These are phyloP conservation scores for Harpegnathos saltator DNA, from an alignment of 1,140 invertebrate genomes.

Conservation along the genomic window DNA sequence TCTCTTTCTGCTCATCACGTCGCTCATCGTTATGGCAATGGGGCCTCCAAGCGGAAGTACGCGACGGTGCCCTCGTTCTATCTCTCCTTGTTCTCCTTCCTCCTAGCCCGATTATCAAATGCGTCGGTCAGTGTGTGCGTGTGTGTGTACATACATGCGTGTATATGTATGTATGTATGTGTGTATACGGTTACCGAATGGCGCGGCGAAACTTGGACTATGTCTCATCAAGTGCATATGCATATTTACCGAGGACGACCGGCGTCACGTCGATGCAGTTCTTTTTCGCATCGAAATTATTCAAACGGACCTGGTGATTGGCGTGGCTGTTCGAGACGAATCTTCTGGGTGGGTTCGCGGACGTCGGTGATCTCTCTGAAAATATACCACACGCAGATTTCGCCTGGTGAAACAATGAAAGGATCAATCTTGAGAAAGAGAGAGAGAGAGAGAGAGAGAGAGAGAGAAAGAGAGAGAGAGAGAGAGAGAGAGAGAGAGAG, in stretches of 20 bases:
- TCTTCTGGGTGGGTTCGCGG: slow-evolving; percentile 78
- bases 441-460: no score
- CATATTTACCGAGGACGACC: slow-evolving; percentile 80
- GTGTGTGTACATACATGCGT: no score
- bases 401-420: slow-evolving; percentile 4
- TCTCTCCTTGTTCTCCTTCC: slow-evolving; percentile 19
- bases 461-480: neutral
- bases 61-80: slow-evolving; percentile 66
- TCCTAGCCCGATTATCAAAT: slow-evolving; percentile 45
- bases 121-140: no score
- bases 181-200: no score
- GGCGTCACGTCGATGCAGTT: slow-evolving; percentile 79
- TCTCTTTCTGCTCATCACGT: neutral
- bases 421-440: no score
- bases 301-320: slow-evolving; percentile 76
- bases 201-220: slow-evolving; percentile 14
- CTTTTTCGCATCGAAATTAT: slow-evolving; percentile 81
- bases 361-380: slow-evolving; percentile 81
- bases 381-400: slow-evolving; percentile 29
- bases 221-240: neutral
- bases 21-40: slow-evolving; percentile 24
- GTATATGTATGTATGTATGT: no score
- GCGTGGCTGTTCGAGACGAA: slow-evolving; percentile 79
- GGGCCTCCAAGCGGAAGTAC: slow-evolving; percentile 71
- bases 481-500: neutral